These are phyloP conservation scores for Dryobates pubescens DNA, from an alignment of 2,797 vertebrate species.

Conservation along the genomic window DNA sequence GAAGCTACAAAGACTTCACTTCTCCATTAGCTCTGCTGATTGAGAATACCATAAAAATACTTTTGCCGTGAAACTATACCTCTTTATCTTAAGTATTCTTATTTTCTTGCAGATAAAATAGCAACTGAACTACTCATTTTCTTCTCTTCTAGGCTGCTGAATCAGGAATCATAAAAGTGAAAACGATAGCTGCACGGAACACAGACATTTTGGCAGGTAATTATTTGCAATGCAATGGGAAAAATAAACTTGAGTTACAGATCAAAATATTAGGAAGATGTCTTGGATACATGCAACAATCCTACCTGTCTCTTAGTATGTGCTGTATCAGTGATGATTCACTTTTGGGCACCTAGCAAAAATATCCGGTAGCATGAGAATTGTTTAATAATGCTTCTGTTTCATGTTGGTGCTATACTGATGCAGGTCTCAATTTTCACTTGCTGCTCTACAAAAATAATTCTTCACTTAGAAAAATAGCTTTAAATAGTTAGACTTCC, in stretches of 20 bases:
- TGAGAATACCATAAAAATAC: background rate
- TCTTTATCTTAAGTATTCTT: background rate
- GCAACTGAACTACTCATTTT: conserved; percentile 62
- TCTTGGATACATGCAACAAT: background rate
- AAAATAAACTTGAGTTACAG: conserved; percentile 20
- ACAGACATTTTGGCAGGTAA: conserved; percentile 94
- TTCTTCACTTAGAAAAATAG: background rate
- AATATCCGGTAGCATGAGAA: background rate
- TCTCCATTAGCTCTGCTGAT: background rate
- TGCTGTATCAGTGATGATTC: background rate
- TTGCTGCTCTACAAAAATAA: background rate
- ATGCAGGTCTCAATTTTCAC: background rate
- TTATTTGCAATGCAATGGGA: conserved; percentile 43
- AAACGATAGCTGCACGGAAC: conserved; percentile 95
- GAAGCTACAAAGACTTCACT: background rate
- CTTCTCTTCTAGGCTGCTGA: conserved; percentile 90
- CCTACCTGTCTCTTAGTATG: background rate
- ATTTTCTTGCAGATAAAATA: conserved; percentile 20
- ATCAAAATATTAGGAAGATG: background rate
- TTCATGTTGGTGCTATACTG: background rate
- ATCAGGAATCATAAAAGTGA: conserved; percentile 99
- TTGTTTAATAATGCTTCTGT: background rate
- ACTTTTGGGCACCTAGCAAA: background rate
- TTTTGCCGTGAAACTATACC: background rate
- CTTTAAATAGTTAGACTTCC: background rate